Evolutionary conservation across 1,140 invertebrate species (phyloP).

Genomic region (Penaeus vannamei): DNA sequence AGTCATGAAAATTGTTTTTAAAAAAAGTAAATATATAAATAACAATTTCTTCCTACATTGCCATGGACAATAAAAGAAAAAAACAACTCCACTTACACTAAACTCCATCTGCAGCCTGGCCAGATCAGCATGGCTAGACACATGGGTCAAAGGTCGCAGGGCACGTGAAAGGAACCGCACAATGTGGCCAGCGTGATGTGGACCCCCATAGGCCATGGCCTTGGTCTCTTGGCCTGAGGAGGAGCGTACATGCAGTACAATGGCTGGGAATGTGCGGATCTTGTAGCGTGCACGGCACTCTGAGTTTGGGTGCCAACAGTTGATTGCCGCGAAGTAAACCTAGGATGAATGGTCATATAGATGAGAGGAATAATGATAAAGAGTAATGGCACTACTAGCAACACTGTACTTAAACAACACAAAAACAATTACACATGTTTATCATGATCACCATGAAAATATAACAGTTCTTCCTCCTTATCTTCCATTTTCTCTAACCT

Average conservation of each 20-base stretch:
- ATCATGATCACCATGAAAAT: no score
- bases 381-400: no score
- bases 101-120: slow-evolving; percentile 55
- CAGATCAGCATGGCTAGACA: slow-evolving; percentile 46
- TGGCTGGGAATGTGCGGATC: slow-evolving; percentile 50
- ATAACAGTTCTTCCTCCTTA: no score
- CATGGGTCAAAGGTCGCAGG: slow-evolving; percentile 43
- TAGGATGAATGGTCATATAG: not conserved
- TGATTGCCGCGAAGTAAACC: slow-evolving; percentile 57
- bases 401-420: no score
- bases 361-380: no score
- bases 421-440: no score
- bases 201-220: slow-evolving; percentile 50
- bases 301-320: slow-evolving; percentile 57
- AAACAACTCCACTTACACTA: slow-evolving; percentile 45
- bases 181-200: slow-evolving; percentile 34
- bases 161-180: slow-evolving; percentile 46
- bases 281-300: slow-evolving; percentile 52
- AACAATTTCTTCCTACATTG: not conserved
- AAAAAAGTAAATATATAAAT: no score
- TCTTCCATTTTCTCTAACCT: no score
- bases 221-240: slow-evolving; percentile 48
- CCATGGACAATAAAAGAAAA: not conserved
- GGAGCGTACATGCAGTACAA: slow-evolving; percentile 42
- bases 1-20: no score